These are phyloP conservation scores for Calcarius ornatus DNA, from an alignment of 2,113 vertebrate species.

Conservation along the genomic window DNA sequence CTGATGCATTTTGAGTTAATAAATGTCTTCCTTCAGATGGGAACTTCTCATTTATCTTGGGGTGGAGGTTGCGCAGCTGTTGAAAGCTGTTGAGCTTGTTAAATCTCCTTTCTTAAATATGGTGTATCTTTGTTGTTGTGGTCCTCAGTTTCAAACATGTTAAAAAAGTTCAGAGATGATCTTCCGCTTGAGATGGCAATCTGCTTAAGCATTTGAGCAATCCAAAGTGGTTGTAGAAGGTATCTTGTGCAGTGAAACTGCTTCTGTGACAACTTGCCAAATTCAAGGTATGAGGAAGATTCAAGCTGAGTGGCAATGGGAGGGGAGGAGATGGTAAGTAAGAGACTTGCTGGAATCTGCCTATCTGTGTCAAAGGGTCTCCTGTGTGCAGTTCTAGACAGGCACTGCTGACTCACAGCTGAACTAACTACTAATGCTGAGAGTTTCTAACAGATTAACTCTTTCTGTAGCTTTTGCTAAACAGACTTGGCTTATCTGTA, in stretches of 20 bases:
- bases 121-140: not conserved
- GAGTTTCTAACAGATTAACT: not conserved
- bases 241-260: not conserved
- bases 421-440: not conserved
- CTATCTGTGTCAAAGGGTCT: conserved; percentile 44
- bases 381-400: conserved; percentile 31
- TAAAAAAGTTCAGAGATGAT: not conserved
- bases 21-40: not conserved
- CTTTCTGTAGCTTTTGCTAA: not conserved
- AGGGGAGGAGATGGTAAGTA: not conserved
- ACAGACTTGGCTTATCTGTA: not conserved
- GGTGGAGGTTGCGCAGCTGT: not conserved
- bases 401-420: conserved; percentile 61
- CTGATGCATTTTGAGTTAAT: not conserved
- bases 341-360: conserved; percentile 21
- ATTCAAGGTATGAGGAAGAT: conserved; percentile 21
- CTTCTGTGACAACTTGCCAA: not conserved
- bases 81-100: not conserved
- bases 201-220: not conserved
- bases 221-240: not conserved
- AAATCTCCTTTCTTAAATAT: not conserved
- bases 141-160: not conserved
- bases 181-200: not conserved
- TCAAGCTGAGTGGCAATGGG: not conserved
- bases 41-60: not conserved